phyloP scores from a whole-genome alignment of 2,797 vertebrate genomes.

The Rhincodon typus region DNA sequence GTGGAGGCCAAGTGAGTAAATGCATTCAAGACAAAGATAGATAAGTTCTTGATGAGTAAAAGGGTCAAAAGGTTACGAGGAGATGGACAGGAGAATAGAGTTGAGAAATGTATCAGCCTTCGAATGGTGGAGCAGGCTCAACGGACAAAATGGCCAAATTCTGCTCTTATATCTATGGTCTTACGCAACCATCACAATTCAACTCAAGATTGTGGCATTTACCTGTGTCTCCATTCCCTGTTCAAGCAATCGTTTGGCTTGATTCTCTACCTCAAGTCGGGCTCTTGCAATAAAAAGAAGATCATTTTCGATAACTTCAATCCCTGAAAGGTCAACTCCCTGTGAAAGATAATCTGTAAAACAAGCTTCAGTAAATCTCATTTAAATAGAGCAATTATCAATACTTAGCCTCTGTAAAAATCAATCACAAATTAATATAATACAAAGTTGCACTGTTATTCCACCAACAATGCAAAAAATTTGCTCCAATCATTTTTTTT shows the following conservation, averaged over 20 bases:
- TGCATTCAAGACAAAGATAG: too few species aligned
- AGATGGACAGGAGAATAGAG: too few species aligned
- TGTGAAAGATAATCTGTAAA: conserved; percentile 90
- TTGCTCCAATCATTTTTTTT: background rate
- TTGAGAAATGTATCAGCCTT: too few species aligned
- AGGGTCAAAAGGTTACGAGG: too few species aligned
- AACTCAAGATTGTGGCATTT: conserved; percentile 44
- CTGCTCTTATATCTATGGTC: too few species aligned
- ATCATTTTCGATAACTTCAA: conserved; percentile 92
- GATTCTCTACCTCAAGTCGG: conserved; percentile 92
- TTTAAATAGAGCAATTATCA: background rate
- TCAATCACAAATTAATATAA: background rate
- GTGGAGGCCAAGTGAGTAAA: too few species aligned
- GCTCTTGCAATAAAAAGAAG: conserved; percentile 89
- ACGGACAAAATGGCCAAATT: too few species aligned
- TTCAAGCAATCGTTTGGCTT: conserved; percentile 87
- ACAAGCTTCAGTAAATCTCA: conserved; percentile 20
- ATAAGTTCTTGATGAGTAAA: too few species aligned
- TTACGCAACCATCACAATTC: background rate
- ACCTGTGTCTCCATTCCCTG: conserved; percentile 97
- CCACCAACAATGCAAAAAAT: background rate
- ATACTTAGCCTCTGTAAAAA: background rate
- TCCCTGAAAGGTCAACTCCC: conserved; percentile 87
- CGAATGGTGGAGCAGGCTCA: too few species aligned
- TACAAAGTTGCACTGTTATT: background rate